Conservation (phyloP, 2,113 vertebrate genomes). For the Melozone crissalis region DNA sequence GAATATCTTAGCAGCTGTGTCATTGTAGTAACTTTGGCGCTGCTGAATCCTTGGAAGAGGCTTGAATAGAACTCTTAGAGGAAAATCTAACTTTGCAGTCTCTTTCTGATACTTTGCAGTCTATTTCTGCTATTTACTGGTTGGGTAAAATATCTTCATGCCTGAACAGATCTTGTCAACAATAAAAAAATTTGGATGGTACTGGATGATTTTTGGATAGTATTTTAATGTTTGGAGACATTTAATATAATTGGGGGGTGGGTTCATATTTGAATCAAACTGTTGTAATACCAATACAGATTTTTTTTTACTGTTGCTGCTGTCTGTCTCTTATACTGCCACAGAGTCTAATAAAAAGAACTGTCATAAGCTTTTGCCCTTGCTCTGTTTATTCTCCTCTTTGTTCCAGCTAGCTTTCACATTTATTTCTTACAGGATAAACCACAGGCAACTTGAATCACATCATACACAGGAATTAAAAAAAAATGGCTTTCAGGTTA, state of each 20-base stretch:
- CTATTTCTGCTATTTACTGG: background rate
- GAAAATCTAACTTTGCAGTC: background rate
- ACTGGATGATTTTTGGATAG: background rate
- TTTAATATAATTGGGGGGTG: background rate
- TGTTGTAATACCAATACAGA: background rate
- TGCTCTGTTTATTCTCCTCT: background rate
- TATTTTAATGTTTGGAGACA: background rate
- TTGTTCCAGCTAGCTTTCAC: background rate
- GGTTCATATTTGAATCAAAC: background rate
- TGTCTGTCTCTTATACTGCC: background rate
- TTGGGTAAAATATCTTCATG: background rate
- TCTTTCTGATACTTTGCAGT: background rate
- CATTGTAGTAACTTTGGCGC: background rate
- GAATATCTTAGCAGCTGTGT: constrained; percentile 2
- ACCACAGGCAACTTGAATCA: background rate
- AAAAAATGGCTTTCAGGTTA: background rate
- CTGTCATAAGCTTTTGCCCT: background rate
- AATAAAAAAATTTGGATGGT: background rate
- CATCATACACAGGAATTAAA: background rate
- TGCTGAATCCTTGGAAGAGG: background rate
- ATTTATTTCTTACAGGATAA: background rate
- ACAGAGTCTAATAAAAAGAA: background rate
- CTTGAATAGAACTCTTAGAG: background rate
- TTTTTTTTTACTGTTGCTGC: background rate
- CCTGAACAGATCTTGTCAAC: background rate